Evolutionary conservation across 2,888 invertebrate species (phyloP).

Genomic region (Drosophila paracracens): DNA sequence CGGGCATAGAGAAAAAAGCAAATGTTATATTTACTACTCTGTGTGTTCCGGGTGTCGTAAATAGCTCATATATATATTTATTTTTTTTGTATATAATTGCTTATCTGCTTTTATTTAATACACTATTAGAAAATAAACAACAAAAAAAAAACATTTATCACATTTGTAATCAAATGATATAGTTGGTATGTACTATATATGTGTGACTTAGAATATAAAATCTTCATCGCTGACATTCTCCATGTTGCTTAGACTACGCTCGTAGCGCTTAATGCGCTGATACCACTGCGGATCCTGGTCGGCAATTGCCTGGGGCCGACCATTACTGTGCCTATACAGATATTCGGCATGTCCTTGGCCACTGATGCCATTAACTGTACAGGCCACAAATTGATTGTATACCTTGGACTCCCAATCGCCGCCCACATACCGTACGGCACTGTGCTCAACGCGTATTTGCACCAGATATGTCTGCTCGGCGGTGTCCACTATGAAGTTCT

Average conservation of each 20-base stretch:
- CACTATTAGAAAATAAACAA: not conserved
- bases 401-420: constrained; percentile 89
- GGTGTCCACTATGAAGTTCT: constrained; percentile 88
- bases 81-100: not conserved
- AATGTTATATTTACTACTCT: not conserved
- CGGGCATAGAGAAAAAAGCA: not conserved
- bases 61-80: not conserved
- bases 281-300: constrained; percentile 87
- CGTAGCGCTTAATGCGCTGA: constrained; percentile 84
- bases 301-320: constrained; percentile 86
- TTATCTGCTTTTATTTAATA: not conserved
- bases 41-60: not conserved
- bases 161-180: constrained; percentile 4
- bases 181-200: not conserved
- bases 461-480: constrained; percentile 86
- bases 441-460: constrained; percentile 87
- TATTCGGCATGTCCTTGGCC: constrained; percentile 91
- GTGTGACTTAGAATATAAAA: constrained; percentile 55
- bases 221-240: constrained; percentile 61
- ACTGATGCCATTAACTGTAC: constrained; percentile 86
- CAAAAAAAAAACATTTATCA: constrained; percentile 30
- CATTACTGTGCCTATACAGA: constrained; percentile 88
- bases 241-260: constrained; percentile 69
- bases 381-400: constrained; percentile 87
- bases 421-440: constrained; percentile 88